Percentiles rank a stretch among this genome's conserved stretches.
phyloP scores from a whole-genome alignment of 2,113 vertebrate genomes.

The Dipodomys ordii region DNA sequence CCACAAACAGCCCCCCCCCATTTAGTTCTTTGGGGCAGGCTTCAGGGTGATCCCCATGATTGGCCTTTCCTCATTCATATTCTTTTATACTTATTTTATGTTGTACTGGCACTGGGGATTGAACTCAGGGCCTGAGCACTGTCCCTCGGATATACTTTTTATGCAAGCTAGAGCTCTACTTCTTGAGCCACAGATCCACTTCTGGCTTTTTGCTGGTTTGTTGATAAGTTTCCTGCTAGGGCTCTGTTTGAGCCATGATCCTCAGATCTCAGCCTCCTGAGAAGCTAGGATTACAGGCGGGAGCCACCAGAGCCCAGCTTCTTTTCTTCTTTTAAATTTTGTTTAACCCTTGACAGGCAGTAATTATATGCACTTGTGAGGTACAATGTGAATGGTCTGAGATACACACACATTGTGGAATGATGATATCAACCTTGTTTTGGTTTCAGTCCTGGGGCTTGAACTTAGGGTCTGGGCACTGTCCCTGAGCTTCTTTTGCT shows the following conservation, averaged over 20 bases:
- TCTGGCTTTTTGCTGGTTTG: no score
- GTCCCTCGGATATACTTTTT: no score
- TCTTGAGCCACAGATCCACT: neutral
- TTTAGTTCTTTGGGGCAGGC: neutral
- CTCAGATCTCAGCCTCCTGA: no score
- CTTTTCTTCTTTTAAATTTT: neutral
- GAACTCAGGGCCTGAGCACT: neutral
- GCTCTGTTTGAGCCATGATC: no score
- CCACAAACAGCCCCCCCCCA: neutral
- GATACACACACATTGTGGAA: neutral
- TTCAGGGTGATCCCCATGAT: fast-evolving
- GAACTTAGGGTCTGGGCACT: no score
- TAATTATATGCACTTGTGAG: neutral
- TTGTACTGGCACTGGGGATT: neutral
- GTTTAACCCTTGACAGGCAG: neutral
- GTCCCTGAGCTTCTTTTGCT: no score
- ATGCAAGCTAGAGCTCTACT: neutral
- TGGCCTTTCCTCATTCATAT: neutral
- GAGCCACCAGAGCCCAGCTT: no score
- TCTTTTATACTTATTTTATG: neutral
- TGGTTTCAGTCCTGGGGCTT: no score
- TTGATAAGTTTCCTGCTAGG: no score
- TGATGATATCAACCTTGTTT: no score
- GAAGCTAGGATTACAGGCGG: no score
- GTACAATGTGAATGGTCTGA: neutral